A percentile compares a stretch with the other conserved stretches of the same genome.
Evolutionary conservation across 2,797 vertebrate genomes (phyloP).

Genomic region (Pangasius macronema): DNA sequence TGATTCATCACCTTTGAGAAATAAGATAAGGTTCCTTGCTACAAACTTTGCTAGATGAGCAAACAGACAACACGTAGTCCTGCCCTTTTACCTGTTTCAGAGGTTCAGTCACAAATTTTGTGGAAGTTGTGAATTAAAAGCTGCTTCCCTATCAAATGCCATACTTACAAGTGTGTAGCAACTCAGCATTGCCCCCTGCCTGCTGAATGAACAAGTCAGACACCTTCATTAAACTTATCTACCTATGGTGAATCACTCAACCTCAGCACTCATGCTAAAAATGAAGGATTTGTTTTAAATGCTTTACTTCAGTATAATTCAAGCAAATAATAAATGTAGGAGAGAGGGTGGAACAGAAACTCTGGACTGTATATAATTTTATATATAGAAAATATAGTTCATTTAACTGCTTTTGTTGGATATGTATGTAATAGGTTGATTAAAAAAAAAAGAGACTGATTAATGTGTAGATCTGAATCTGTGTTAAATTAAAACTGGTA

Average conservation of each 20-base stretch:
- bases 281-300: slow-evolving; percentile 17
- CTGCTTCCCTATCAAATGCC: background rate
- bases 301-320: background rate
- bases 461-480: background rate
- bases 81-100: slow-evolving; percentile 1
- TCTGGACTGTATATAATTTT: slow-evolving; percentile 2
- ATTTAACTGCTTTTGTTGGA: background rate
- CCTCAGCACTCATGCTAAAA: background rate
- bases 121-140: background rate
- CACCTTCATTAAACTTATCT: background rate
- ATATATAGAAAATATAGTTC: background rate
- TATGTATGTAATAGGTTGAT: background rate
- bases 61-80: background rate
- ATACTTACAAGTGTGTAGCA: background rate
- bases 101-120: background rate
- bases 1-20: background rate
- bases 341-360: background rate
- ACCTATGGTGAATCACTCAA: background rate
- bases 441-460: slow-evolving; percentile 1
- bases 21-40: background rate
- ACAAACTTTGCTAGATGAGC: background rate
- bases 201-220: background rate
- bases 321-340: background rate
- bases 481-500: background rate
- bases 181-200: slow-evolving; percentile 18